These are phyloP conservation scores for Tympanoctomys barrerae DNA, from an alignment of 2,797 vertebrate genomes.

Conservation along the genomic window DNA sequence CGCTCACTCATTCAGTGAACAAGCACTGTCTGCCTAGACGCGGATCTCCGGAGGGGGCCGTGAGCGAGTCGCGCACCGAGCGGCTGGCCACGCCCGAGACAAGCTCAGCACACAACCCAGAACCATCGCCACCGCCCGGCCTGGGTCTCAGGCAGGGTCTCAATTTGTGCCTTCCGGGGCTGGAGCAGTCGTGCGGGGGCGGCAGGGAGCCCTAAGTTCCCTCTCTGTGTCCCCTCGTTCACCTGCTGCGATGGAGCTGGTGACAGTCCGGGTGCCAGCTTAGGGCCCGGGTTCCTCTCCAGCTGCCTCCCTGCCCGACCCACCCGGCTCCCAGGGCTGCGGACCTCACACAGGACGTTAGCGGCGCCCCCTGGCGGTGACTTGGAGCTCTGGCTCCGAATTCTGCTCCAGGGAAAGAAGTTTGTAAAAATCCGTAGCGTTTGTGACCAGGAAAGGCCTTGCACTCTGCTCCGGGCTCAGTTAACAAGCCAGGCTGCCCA, in stretches of 20 bases:
- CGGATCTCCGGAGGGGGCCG: rapidly evolving
- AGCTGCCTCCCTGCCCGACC: rapidly evolving
- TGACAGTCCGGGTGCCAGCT: not conserved
- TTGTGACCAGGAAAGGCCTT: not conserved
- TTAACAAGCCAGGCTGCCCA: not conserved
- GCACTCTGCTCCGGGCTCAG: not conserved
- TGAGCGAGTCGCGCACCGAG: rapidly evolving
- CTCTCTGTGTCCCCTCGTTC: too few species aligned
- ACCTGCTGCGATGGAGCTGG: too few species aligned
- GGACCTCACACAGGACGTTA: rapidly evolving
- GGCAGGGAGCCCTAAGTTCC: not conserved
- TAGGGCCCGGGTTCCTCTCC: rapidly evolving
- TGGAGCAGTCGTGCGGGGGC: rapidly evolving
- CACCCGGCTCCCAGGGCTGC: rapidly evolving
- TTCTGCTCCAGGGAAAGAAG: not conserved
- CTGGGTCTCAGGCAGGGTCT: rapidly evolving
- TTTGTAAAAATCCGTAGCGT: not conserved
- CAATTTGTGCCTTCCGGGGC: too few species aligned
- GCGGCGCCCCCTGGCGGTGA: not conserved
- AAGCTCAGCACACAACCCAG: rapidly evolving
- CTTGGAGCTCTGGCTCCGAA: not conserved
- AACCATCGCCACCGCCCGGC: rapidly evolving
- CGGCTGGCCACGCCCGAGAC: rapidly evolving
- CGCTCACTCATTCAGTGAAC: not conserved
- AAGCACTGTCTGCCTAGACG: rapidly evolving